A percentile compares a stretch with the other conserved stretches of the same genome.
phyloP scores from a whole-genome alignment of 2,797 vertebrate genomes.

The Microctenopoma steveboyesi region DNA sequence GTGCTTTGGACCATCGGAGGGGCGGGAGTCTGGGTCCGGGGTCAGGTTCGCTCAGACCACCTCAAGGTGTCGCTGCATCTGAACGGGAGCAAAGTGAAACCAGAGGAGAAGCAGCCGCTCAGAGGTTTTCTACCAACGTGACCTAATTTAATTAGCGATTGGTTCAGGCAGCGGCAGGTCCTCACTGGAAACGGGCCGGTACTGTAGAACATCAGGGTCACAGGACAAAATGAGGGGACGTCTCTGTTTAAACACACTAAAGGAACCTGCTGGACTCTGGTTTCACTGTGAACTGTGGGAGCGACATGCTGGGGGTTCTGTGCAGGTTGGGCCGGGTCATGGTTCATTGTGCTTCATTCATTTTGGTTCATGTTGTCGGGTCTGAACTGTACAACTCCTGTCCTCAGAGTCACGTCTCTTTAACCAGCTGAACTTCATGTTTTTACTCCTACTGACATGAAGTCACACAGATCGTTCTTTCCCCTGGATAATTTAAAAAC shows the following conservation, averaged over 20 bases:
- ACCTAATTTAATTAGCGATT: no score
- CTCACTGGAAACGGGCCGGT: no score
- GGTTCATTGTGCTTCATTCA: slow-evolving; percentile 65
- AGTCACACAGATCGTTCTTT: no score
- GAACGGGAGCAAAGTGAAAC: slow-evolving; percentile 7
- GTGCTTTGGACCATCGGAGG: slow-evolving; percentile 57
- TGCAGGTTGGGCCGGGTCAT: slow-evolving; percentile 49
- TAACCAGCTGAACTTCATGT: no score
- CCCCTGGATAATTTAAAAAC: no score
- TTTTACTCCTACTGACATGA: no score
- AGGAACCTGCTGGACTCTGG: slow-evolving; percentile 3
- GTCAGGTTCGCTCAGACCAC: slow-evolving; percentile 4
- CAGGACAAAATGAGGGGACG: no score
- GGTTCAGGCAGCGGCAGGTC: no score
- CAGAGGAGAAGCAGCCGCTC: slow-evolving; percentile 7
- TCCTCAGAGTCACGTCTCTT: slow-evolving; percentile 7
- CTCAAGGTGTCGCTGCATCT: slow-evolving; percentile 58
- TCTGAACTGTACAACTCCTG: slow-evolving; percentile 57
- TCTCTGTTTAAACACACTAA: no score
- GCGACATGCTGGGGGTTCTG: slow-evolving; percentile 29
- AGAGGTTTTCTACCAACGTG: no score
- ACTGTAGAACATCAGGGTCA: no score
- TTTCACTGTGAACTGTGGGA: background rate
- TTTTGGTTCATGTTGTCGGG: slow-evolving; percentile 52
- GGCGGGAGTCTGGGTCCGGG: slow-evolving; percentile 39